These are phyloP conservation scores for Paracyclopina nana DNA, from an alignment of 1,140 invertebrate species.

Conservation along the genomic window DNA sequence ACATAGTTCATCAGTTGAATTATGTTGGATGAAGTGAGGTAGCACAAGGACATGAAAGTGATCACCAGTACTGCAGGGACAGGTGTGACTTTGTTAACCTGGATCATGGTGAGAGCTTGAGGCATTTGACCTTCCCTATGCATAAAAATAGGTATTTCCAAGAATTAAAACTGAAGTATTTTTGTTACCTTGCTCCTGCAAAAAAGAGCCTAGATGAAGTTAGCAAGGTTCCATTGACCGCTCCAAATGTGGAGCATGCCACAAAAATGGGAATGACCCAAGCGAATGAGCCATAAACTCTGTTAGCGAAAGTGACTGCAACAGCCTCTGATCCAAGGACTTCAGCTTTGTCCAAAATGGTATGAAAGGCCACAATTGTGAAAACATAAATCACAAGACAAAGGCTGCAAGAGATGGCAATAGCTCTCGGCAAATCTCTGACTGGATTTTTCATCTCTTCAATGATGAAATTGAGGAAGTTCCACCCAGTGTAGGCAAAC, in stretches of 20 bases:
- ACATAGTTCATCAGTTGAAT: constrained; percentile 91
- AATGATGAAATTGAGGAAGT: constrained; percentile 80
- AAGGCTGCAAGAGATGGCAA: constrained; percentile 77
- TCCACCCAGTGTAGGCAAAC: constrained; percentile 92
- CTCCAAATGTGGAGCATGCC: constrained; percentile 91
- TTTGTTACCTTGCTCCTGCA: constrained; percentile 79
- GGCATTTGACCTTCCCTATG: constrained; percentile 91
- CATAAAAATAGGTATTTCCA: too few relatives aligned
- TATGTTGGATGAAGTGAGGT: constrained; percentile 78
- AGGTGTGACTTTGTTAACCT: constrained; percentile 64
- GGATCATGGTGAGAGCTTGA: constrained; percentile 84
- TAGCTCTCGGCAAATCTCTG: constrained; percentile 82
- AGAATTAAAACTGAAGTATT: too few relatives aligned
- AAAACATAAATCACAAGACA: constrained; percentile 87
- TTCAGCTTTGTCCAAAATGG: constrained; percentile 61
- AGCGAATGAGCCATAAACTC: constrained; percentile 70
- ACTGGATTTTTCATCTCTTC: constrained; percentile 87
- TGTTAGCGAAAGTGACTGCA: constrained; percentile 86
- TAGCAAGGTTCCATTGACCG: constrained; percentile 90
- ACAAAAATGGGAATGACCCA: constrained; percentile 97
- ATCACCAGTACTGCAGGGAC: constrained; percentile 83
- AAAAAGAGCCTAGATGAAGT: constrained; percentile 92
- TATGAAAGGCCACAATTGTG: constrained; percentile 91
- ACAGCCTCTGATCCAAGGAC: constrained; percentile 87
- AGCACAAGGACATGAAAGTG: constrained; percentile 77